These are phyloP conservation scores for Morone saxatilis DNA, from an alignment of 2,113 vertebrate species.

Conservation along the genomic window DNA sequence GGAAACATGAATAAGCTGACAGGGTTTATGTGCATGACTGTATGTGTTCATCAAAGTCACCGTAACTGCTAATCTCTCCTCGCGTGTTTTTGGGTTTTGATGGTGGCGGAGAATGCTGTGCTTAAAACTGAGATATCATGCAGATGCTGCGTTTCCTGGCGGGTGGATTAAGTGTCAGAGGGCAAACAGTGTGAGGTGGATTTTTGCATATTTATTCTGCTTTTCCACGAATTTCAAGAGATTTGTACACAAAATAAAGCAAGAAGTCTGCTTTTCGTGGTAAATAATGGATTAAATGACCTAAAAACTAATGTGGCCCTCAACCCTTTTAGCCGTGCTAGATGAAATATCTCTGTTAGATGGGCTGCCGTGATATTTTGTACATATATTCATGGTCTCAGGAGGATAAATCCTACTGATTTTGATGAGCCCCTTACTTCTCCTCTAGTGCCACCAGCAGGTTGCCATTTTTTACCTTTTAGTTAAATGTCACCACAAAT, in stretches of 20 bases:
- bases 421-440: background rate
- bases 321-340: background rate
- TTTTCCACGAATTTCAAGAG: slow-evolving; percentile 37
- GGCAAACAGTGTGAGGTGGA: background rate
- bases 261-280: slow-evolving; percentile 16
- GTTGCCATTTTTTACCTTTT: background rate
- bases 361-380: too few relatives aligned
- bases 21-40: slow-evolving; percentile 47
- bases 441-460: background rate
- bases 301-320: slow-evolving; percentile 7
- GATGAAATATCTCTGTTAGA: too few relatives aligned
- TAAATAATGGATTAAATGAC: slow-evolving; percentile 38
- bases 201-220: slow-evolving; percentile 1
- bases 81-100: slow-evolving; percentile 45
- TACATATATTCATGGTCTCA: background rate
- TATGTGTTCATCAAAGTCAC: slow-evolving; percentile 49
- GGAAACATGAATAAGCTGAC: slow-evolving; percentile 52
- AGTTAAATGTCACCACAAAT: background rate
- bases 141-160: slow-evolving; percentile 19
- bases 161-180: slow-evolving; percentile 52
- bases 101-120: slow-evolving; percentile 17
- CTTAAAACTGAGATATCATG: slow-evolving; percentile 46
- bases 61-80: slow-evolving; percentile 55
- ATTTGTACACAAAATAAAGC: slow-evolving; percentile 25
- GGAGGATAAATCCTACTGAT: background rate